Base-by-base conservation (phyloP, 2,888 invertebrate genomes). In the Druceiella hillmani region DNA sequence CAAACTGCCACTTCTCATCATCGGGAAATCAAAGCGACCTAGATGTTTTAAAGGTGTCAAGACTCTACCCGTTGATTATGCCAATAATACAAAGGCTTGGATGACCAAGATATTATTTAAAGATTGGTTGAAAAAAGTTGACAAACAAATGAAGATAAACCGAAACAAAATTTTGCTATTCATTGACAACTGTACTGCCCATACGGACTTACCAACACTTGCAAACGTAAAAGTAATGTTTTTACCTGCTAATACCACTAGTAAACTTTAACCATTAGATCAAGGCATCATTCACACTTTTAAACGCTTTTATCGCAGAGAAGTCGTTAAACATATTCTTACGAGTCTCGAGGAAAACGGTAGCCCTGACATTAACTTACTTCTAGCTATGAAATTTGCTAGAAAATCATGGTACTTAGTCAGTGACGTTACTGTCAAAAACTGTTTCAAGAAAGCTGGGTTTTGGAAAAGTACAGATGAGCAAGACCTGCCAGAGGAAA, bases 381-480 rank as follows among this genome's bases (percentile, higher is more conserved):
- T 47, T 33, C 36, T 28, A 26, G 43, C 40, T 15, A 48, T 44
- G 42, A 45, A 38, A 40, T 46, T 48, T 36, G 44, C 45, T 24
- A 45, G 45, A 35, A 49, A 40, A 49, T 44, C 45, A n/a, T n/a
- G n/a, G n/a, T n/a, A n/a, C n/a, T n/a, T 14, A 38, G 46, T n/a
- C n/a, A n/a, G n/a, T n/a, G n/a, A n/a, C n/a, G n/a, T n/a, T n/a
- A n/a, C n/a, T n/a, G n/a, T n/a, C n/a, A n/a, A n/a, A n/a, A n/a
- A n/a, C 37, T 50, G 43, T 39, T 50, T 47, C 45, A 47, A 48
- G 35, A 48, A 48, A 48, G 45, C 46, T 44, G 46, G 46, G 38
- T 48, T 48, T 45, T 25, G 39, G 15, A 39, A 40, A 38, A 42
- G 41, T 41, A 36, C 38, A 44, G 42, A 40, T 45, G 29, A 43